phyloP scores from a whole-genome alignment of 2,797 vertebrate genomes.

The Lepus oiostolus region DNA sequence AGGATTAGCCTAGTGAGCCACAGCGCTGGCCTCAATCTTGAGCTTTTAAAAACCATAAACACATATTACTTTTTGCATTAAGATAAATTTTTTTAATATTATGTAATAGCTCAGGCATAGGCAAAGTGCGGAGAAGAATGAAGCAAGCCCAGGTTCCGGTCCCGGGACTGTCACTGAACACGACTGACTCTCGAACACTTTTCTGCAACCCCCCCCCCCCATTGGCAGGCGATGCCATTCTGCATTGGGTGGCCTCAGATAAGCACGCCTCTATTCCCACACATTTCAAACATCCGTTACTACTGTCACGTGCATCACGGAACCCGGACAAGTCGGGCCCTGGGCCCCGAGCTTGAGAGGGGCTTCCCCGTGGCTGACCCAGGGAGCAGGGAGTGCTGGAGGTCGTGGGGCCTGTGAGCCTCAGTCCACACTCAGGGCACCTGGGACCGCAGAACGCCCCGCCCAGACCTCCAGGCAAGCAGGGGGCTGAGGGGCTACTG shows the following conservation, averaged over 20 bases:
- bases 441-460: background rate
- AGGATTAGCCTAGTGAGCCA: no score
- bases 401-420: background rate
- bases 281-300: background rate
- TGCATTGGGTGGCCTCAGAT: background rate
- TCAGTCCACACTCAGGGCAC: background rate
- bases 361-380: no score
- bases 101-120: background rate
- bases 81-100: slow-evolving; percentile 7
- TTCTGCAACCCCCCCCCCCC: background rate
- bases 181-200: background rate
- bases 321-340: background rate
- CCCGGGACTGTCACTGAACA: background rate
- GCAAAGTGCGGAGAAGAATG: background rate
- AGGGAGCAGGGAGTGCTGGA: background rate
- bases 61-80: background rate
- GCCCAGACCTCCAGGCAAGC: background rate
- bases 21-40: background rate
- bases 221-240: background rate
- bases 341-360: background rate
- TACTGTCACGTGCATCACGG: background rate
- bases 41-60: background rate
- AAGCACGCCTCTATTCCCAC: background rate
- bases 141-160: background rate
- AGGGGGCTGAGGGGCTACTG: background rate